phyloP scores from a whole-genome alignment of 2,113 vertebrate genomes.

The Leucopsar rothschildi region DNA sequence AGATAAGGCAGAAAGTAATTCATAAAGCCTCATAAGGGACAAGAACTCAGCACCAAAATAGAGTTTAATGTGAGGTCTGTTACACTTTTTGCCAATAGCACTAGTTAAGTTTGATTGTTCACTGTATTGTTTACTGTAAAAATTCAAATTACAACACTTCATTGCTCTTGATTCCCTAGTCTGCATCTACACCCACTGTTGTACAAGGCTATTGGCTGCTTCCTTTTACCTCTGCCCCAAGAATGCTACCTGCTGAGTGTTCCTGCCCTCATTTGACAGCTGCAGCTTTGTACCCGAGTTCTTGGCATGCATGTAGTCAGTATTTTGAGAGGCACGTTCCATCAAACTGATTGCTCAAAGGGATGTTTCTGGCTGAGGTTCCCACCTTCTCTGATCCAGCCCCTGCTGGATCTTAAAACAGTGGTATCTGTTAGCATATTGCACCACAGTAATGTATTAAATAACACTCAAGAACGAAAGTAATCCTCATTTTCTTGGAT shows the following conservation, averaged over 20 bases:
- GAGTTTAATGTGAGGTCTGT: not conserved
- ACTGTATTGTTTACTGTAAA: not conserved
- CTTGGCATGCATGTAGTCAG: not conserved
- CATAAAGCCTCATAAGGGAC: not conserved
- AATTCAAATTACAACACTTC: not conserved
- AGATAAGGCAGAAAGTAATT: not conserved
- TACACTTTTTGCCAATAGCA: not conserved
- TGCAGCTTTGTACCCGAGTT: not conserved
- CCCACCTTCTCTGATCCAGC: not conserved
- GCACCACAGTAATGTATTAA: not conserved
- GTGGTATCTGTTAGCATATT: constrained; percentile 13
- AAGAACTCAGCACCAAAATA: not conserved
- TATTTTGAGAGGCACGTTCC: not conserved
- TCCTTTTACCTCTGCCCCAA: not conserved
- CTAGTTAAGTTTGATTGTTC: not conserved
- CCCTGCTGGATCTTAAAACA: not conserved
- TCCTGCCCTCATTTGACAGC: not conserved
- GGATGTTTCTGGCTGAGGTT: not conserved
- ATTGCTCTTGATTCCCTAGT: not conserved
- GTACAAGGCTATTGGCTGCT: not conserved
- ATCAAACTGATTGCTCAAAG: not conserved
- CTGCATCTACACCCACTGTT: not conserved
- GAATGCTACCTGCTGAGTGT: not conserved
- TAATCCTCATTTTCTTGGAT: not conserved
- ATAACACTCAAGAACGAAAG: not conserved